Conservation (phyloP, 2,888 invertebrate species). For the Drosophila bunnanda region DNA sequence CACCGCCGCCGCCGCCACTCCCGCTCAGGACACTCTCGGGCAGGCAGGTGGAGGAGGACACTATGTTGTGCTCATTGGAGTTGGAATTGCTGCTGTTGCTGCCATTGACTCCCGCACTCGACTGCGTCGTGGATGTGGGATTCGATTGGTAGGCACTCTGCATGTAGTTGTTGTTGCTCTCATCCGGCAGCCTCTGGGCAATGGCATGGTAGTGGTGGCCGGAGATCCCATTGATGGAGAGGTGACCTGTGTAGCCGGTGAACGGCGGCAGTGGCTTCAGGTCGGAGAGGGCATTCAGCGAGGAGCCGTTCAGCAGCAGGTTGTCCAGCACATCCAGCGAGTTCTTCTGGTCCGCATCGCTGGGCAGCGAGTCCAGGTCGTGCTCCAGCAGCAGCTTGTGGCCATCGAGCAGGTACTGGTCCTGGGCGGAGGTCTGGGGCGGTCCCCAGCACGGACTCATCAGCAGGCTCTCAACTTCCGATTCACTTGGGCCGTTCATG, state of each 20-base stretch:
- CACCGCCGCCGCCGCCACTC: slow-evolving; percentile 68
- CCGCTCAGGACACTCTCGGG: slow-evolving; percentile 86
- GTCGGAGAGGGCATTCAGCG: slow-evolving; percentile 89
- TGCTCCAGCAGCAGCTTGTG: slow-evolving; percentile 87
- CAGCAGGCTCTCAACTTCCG: slow-evolving; percentile 89
- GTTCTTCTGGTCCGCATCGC: slow-evolving; percentile 85
- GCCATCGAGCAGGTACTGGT: slow-evolving; percentile 86
- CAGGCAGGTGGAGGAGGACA: slow-evolving; percentile 90
- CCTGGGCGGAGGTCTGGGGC: slow-evolving; percentile 85
- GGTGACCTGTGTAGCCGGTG: slow-evolving; percentile 93
- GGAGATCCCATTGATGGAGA: slow-evolving; percentile 94
- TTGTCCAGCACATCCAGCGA: slow-evolving; percentile 90
- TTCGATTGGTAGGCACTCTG: slow-evolving; percentile 86
- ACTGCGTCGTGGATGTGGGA: slow-evolving; percentile 69
- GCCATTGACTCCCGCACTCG: slow-evolving; percentile 42
- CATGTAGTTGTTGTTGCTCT: slow-evolving; percentile 90
- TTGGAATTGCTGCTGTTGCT: slow-evolving; percentile 67
- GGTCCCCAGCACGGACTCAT: slow-evolving; percentile 90
- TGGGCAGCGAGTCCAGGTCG: slow-evolving; percentile 86
- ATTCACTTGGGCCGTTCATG: slow-evolving; percentile 85
- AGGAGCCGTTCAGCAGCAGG: slow-evolving; percentile 86
- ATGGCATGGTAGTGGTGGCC: slow-evolving; percentile 95
- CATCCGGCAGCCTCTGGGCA: slow-evolving; percentile 90
- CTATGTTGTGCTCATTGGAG: slow-evolving; percentile 89
- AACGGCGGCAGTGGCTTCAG: slow-evolving; percentile 94